Conservation (phyloP, 2,797 vertebrate species). For the Hoplostethus mediterraneus region DNA sequence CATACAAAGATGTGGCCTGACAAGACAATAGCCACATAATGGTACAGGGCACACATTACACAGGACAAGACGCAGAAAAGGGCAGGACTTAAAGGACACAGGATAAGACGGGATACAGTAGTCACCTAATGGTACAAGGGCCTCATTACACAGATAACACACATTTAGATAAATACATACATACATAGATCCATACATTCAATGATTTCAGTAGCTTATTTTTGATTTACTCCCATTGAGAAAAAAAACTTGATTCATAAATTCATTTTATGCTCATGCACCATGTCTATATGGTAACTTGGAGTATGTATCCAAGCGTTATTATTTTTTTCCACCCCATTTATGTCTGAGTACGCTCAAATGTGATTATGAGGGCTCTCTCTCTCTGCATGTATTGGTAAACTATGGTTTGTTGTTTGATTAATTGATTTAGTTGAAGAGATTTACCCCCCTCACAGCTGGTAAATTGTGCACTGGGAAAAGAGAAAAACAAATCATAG, state of each 20-base stretch:
- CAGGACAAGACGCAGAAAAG: too few relatives aligned
- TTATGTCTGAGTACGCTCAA: conserved; percentile 33
- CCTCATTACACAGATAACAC: too few relatives aligned
- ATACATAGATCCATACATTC: too few relatives aligned
- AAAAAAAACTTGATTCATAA: neutral
- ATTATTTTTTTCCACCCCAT: conserved; percentile 36
- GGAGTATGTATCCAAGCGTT: conserved; percentile 29
- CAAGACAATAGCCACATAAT: too few relatives aligned
- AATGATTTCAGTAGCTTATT: neutral
- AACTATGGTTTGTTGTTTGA: conserved; percentile 68
- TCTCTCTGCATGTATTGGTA: conserved; percentile 35
- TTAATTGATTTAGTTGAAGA: conserved; percentile 76
- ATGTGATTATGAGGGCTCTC: conserved; percentile 37
- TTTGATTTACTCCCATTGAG: neutral
- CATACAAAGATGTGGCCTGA: too few relatives aligned
- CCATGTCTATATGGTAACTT: conserved; percentile 1
- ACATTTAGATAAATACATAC: too few relatives aligned
- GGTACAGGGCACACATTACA: too few relatives aligned
- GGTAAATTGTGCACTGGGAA: conserved; percentile 70
- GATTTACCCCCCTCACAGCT: conserved; percentile 75
- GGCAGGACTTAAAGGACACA: too few relatives aligned
- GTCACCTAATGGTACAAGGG: too few relatives aligned
- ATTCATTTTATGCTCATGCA: neutral
- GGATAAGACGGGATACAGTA: too few relatives aligned
- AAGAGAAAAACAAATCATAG: conserved; percentile 72